Percentiles rank a stretch among this genome's conserved stretches.
phyloP scores from a whole-genome alignment of 2,797 vertebrate genomes.

The Micrastur ruficollis region DNA sequence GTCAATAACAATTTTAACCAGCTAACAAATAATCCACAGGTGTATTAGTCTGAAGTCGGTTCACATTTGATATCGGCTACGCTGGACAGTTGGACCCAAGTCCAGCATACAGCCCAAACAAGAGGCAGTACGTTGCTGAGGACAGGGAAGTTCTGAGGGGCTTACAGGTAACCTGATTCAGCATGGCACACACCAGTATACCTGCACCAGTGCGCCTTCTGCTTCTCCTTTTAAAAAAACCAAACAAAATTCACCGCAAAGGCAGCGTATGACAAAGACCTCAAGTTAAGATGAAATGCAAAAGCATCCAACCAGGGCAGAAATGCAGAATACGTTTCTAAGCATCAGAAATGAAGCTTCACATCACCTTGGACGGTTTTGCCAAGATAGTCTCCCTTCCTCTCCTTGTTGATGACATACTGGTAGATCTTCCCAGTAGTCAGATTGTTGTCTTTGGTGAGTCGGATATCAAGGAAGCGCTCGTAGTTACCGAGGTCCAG shows the following conservation, averaged over 20 bases:
- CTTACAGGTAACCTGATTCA: background rate
- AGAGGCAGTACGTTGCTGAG: background rate
- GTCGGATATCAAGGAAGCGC: conserved; percentile 92
- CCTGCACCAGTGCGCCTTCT: background rate
- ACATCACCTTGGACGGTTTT: conserved; percentile 94
- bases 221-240: background rate
- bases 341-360: background rate
- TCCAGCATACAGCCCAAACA: background rate
- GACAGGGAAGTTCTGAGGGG: background rate
- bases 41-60: background rate
- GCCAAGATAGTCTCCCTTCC: conserved; percentile 92
- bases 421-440: conserved; percentile 98
- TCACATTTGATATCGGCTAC: background rate
- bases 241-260: background rate
- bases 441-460: conserved; percentile 94
- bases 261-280: background rate
- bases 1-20: background rate
- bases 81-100: background rate
- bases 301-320: background rate
- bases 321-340: background rate
- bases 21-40: background rate
- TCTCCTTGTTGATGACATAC: conserved; percentile 95
- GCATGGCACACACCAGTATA: background rate
- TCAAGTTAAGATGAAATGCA: background rate
- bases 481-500: conserved; percentile 96